Base-by-base conservation (phyloP, 2,797 vertebrate species). In the Manis javanica region DNA sequence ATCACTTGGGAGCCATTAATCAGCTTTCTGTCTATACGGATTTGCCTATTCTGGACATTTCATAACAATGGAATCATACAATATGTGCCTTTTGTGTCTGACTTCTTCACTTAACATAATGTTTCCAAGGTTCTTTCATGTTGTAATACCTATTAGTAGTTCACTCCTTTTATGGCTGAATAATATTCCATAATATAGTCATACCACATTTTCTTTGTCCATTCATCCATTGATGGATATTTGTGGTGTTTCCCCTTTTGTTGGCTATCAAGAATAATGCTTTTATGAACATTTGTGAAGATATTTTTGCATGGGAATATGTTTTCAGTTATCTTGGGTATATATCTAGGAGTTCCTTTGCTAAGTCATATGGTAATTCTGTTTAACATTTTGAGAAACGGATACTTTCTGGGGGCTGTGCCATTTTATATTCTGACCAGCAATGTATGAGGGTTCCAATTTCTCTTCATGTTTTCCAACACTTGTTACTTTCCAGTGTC, bases 351-450 rank as follows among this genome's bases (percentile, higher is more conserved):
- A 61, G 39, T 68, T 59, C 16, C 39, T 68, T 55, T 74, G 3
- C 57, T 83, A 31, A 26, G 13, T 79, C 12, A 78, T 53, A 59
- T 61, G 49, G 34, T 64, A 69, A 66, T 78, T 92, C 53, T 87
- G 49, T 63, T 93, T 90, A 79, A 49, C 81, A 55, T 82, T 95
- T 95, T 79, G 11, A 79, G 19, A 21, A 85, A 74, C 34, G 61
- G 7, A 5, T 55, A 9, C 57, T 85, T 84, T 94, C 61, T 31
- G 69, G 34, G 16, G 37, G 9, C n/a, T 51, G 10, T 11, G 29
- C 55, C 10, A 91, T 71, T 75, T 94, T 72, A 72, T 3, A 42
- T 57, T 49, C 19, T 78, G n/a, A 74, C 51, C 23, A 34, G 13
- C 3, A 93, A 26, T 64, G 8, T 16, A 63, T 69, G 29, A 86